A percentile compares a stretch with the other conserved stretches of the same genome.
These are phyloP conservation scores for Penaeus japonicus DNA, from an alignment of 1,140 invertebrate genomes.

Conservation along the genomic window DNA sequence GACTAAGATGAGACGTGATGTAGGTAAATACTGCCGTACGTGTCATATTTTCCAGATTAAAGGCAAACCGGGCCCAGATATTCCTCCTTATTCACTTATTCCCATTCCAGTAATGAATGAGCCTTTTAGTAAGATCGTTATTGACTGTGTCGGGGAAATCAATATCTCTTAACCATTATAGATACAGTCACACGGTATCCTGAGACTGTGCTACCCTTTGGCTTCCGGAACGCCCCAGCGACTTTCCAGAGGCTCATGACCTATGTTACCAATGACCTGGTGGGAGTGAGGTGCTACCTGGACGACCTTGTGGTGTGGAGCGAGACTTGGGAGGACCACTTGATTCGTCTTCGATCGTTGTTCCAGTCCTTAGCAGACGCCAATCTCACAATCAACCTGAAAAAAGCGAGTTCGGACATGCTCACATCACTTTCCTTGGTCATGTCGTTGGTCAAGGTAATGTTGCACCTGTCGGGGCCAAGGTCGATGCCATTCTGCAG, in stretches of 20 bases:
- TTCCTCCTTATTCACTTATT: no score
- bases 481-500: no score
- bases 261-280: neutral
- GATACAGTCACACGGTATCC: no score
- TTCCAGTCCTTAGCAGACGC: neutral
- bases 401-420: neutral
- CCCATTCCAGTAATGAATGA: no score
- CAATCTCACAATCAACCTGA: neutral
- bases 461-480: no score
- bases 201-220: neutral
- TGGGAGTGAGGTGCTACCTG: neutral
- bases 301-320: conserved; percentile 20
- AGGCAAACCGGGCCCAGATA: no score
- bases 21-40: no score
- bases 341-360: neutral
- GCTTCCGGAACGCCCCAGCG: neutral
- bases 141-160: no score
- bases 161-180: no score
- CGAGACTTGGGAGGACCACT: conserved; percentile 16
- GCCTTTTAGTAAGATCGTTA: no score
- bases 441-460: neutral
- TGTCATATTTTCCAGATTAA: no score
- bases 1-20: no score
- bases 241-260: neutral
- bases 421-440: neutral